Conservation (phyloP, 2,888 invertebrate species). For the Drosophila engyochracea region DNA sequence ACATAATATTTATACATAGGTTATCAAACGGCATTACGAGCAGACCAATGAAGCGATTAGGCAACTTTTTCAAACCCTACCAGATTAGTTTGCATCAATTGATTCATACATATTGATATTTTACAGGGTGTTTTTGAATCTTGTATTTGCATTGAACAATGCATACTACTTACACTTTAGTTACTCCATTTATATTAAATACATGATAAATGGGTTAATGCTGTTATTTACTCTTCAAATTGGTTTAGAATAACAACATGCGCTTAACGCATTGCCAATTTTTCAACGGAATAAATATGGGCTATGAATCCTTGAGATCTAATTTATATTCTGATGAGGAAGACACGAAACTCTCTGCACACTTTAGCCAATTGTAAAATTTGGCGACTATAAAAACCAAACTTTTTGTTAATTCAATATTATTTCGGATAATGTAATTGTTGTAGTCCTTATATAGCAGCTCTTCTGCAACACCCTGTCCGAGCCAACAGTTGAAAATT, state of each 20-base stretch:
- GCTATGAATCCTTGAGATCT: no score
- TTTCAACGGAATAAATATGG: not conserved
- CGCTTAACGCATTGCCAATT: not conserved
- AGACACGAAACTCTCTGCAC: not conserved
- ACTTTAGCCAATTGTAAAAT: not conserved
- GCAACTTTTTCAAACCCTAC: conserved; percentile 30
- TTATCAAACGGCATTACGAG: conserved; percentile 36
- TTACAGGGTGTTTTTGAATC: conserved; percentile 24
- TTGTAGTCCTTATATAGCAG: no score
- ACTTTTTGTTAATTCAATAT: not conserved
- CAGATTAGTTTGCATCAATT: conserved; percentile 43
- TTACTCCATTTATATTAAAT: conserved; percentile 22
- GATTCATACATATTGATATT: not conserved
- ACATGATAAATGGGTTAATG: not conserved
- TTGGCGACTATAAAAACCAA: not conserved
- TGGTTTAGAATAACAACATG: not conserved
- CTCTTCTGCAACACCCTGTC: conserved; percentile 30
- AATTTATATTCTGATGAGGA: not conserved
- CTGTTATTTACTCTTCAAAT: not conserved
- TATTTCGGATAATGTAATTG: not conserved
- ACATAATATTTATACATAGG: conserved; percentile 64
- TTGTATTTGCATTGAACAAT: conserved; percentile 4
- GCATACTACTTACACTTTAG: conserved; percentile 28
- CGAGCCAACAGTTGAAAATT: conserved; percentile 7
- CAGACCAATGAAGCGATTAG: conserved; percentile 63